phyloP scores from a whole-genome alignment of 2,888 invertebrate species.

The Platerodrilus igneus region DNA sequence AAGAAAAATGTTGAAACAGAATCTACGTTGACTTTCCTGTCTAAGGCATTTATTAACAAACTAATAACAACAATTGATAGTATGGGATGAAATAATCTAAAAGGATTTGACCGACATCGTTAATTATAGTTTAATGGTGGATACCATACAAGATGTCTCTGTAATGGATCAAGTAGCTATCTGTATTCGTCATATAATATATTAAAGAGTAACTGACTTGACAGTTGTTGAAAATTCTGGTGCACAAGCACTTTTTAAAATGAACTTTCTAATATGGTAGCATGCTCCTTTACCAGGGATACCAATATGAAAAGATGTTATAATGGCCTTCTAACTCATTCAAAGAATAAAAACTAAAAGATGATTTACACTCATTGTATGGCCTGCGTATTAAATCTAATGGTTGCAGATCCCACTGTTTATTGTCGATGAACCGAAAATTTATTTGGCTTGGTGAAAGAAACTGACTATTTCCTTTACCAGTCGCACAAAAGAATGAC shows the following conservation, averaged over 20 bases:
- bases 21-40: not conserved
- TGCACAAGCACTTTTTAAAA: not conserved
- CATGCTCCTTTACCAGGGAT: not conserved
- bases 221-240: not conserved
- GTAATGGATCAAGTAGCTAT: not conserved
- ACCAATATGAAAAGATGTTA: not conserved
- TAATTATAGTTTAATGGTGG: not conserved
- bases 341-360: too few relatives aligned
- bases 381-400: not conserved
- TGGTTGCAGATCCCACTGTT: not conserved
- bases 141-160: conserved; percentile 1
- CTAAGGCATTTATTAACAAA: conserved; percentile 1
- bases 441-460: not conserved
- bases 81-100: too few relatives aligned
- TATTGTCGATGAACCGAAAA: not conserved
- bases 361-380: not conserved
- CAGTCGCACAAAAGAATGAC: conserved; percentile 4
- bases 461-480: not conserved
- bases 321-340: not conserved
- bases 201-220: not conserved
- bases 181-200: not conserved
- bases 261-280: not conserved
- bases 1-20: conserved; percentile 1
- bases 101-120: not conserved
- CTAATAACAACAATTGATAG: too few relatives aligned